Base-by-base conservation (phyloP, 1,140 invertebrate genomes). In the Pinna nobilis region DNA sequence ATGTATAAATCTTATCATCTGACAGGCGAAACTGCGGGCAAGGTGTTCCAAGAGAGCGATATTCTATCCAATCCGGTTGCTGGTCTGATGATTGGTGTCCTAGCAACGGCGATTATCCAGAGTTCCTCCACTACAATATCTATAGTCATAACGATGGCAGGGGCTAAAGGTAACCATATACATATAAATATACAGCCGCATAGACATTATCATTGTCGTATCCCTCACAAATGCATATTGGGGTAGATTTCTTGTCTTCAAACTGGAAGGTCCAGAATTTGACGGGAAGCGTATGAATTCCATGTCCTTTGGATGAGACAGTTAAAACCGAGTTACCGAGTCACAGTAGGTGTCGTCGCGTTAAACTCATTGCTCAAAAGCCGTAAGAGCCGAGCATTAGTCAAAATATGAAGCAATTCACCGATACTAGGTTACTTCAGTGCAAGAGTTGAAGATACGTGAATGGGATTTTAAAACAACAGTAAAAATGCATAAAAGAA, bases 61-160 rank as follows among this genome's bases (percentile, higher is more conserved):
- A 30, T 90, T 95, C 0, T 91, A 92, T 0, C 91, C 89, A 77
- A 97, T 95, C 25, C 87, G 95, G 5, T 97, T 95, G 91, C 88
- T 84, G 89, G 20, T 2, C 84, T 92, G 35, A 92, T 93, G 90
- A 90, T 93, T 30, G 92, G 92, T 7, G 90, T 93, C n/a, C 80
- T 93, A 53, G 90, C 90, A 0, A 93, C 92, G 3, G 91, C 93
- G 0, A 80, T 93, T 0, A 89, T 93, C 0, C 92, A 93, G 83
- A 91, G 90, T 75, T 91, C 91, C 7, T 92, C 91, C 1, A 93
- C 92, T 1, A 90, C 91, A 3, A 92, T 92, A 0, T 92, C 91
- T 5, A 91, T 93, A 35, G 85, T 93, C 25, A 91, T 93, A 18
- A 90, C 90, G 37, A 92, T 93, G 91, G 91, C 93, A 7, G 90